A percentile compares a stretch with the other conserved stretches of the same genome.
phyloP scores from a whole-genome alignment of 2,113 vertebrate species.

The Gopherus flavomarginatus region DNA sequence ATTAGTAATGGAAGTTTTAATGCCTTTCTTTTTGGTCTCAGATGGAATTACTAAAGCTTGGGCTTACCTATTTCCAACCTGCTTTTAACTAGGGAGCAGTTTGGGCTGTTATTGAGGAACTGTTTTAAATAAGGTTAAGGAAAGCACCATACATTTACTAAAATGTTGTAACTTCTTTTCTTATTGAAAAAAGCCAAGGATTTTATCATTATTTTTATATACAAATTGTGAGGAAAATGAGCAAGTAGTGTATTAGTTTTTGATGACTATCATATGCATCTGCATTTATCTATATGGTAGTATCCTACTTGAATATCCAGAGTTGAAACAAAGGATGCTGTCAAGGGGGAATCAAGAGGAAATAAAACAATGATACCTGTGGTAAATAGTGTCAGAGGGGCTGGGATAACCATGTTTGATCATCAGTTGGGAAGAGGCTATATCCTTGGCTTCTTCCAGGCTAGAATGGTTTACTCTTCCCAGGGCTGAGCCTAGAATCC shows the following conservation, averaged over 20 bases:
- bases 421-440: background rate
- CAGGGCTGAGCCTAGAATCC: background rate
- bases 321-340: background rate
- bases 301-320: background rate
- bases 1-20: constrained; percentile 25
- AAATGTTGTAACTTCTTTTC: background rate
- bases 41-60: constrained; percentile 41
- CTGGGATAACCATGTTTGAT: background rate
- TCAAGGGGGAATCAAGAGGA: no score
- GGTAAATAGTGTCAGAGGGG: background rate
- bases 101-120: constrained; percentile 23
- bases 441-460: background rate
- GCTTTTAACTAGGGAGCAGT: constrained; percentile 47
- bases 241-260: background rate
- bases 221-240: background rate
- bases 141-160: constrained; percentile 22
- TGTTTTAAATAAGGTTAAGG: constrained; percentile 28
- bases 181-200: background rate
- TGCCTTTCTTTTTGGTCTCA: constrained; percentile 37
- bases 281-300: fast-evolving
- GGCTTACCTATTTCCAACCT: constrained; percentile 45
- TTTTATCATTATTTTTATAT: background rate
- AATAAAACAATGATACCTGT: fast-evolving
- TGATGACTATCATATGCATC: background rate
- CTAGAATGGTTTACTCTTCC: background rate